Percentiles rank a stretch among this genome's conserved stretches.
phyloP scores from a whole-genome alignment of 2,888 invertebrate genomes.

The Pollenia amentaria region DNA sequence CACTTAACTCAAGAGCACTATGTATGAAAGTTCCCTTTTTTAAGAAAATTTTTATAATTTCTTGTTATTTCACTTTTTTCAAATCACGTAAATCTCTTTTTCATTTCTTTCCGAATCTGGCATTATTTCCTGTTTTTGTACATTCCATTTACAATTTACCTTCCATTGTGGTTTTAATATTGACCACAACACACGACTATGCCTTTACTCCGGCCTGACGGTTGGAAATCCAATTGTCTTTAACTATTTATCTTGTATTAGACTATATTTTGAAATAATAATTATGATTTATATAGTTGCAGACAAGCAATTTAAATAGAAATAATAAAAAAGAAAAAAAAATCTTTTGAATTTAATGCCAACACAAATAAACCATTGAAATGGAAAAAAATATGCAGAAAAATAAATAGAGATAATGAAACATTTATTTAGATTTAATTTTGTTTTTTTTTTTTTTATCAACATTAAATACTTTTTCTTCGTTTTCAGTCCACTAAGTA shows the following conservation, averaged over 20 bases:
- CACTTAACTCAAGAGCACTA: too few relatives aligned
- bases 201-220: neutral
- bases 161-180: neutral
- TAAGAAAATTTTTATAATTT: too few relatives aligned
- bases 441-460: neutral
- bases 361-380: constrained; percentile 56
- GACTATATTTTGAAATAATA: constrained; percentile 25
- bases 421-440: constrained; percentile 36
- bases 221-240: constrained; percentile 32
- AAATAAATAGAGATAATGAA: constrained; percentile 45
- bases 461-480: neutral
- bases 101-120: neutral
- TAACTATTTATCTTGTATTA: constrained; percentile 13
- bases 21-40: too few relatives aligned
- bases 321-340: constrained; percentile 11
- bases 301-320: constrained; percentile 11
- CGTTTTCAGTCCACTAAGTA: neutral
- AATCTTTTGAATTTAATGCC: constrained; percentile 61
- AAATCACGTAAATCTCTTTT: too few relatives aligned
- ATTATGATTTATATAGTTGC: constrained; percentile 34
- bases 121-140: constrained; percentile 8
- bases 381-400: constrained; percentile 18
- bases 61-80: too few relatives aligned
- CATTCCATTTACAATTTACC: neutral
- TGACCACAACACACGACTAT: constrained; percentile 11